A percentile compares a stretch with the other conserved stretches of the same genome.
These are phyloP conservation scores for Phaenicophaeus curvirostris DNA, from an alignment of 2,797 vertebrate genomes.

Conservation along the genomic window DNA sequence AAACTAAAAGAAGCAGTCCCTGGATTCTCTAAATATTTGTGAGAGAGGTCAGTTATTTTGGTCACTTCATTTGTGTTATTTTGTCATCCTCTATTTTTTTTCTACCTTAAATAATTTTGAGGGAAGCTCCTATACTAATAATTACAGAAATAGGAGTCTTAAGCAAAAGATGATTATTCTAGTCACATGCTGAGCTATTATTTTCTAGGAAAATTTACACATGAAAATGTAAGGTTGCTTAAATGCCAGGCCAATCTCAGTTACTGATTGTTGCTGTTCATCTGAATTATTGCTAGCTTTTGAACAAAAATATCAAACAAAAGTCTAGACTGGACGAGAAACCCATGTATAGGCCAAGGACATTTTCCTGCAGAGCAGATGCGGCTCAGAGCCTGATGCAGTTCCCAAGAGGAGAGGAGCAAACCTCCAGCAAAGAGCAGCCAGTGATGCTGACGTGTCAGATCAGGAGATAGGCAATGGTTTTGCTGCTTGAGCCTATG, in stretches of 20 bases:
- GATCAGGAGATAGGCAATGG: neutral
- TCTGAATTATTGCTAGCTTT: neutral
- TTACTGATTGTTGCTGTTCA: neutral
- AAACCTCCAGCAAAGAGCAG: neutral
- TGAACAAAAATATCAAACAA: neutral
- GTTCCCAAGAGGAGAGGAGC: neutral
- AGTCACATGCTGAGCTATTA: neutral
- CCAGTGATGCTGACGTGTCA: rapidly evolving
- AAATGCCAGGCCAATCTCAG: neutral
- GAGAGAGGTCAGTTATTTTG: neutral
- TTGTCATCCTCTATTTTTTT: neutral
- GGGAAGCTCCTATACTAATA: neutral
- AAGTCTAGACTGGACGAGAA: neutral
- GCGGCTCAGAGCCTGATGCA: neutral
- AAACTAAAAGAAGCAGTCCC: neutral
- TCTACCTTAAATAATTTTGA: neutral
- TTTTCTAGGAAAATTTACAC: neutral
- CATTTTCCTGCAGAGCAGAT: neutral
- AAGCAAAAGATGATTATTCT: neutral
- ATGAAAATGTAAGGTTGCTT: neutral
- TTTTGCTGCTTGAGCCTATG: neutral
- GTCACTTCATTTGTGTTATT: neutral
- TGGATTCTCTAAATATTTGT: neutral
- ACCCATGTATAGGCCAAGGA: neutral
- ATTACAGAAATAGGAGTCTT: neutral